Base-by-base conservation (phyloP, 2,113 vertebrate genomes). In the Mandrillus leucophaeus region DNA sequence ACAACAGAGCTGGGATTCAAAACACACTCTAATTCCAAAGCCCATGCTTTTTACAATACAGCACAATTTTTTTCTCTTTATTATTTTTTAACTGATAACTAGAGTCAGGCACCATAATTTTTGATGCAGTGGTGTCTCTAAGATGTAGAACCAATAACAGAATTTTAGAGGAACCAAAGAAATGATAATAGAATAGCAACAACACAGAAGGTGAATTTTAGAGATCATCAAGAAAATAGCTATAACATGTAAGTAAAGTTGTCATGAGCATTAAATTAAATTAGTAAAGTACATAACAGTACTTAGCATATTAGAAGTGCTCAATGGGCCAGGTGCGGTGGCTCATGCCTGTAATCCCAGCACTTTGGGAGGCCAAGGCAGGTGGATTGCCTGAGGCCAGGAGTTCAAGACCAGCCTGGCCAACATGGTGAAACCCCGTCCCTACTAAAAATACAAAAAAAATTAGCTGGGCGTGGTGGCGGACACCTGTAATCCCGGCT, bases 111-210 rank as follows among this genome's bases (percentile, higher is more conserved):
- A n/a, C n/a, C 86, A 57, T 35, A 61, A 40, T 52, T 90, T 88
- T 91, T 87, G 17, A 78, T 78, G 22, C 48, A 66, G 16, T 55
- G 50, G n/a, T 78, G 81, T 89, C n/a, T 88, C 32, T 89, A 25
- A 80, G 92, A 52, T 92, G 6, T 45, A 52, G 48, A 97, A 61
- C 48, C 61, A 66, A 70, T 45, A 97, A 57, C 50, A 61, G 80
- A 75, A 96, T 78, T 91, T 81, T 72, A 93, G 20, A 95, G 43
- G n/a, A 84, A 88, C 38, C 48, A 30, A 91, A 91, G 52, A 90
- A 81, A 50, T 18, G 5, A 72, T 79, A 59, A 16, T 75, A 88
- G 32, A 85, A 88, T 32, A 94, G 50, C 45, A 94, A 72, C n/a
- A 84, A 20, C 32, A 73, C 32, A 79, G 52, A 72, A 81, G 8